phyloP scores from a whole-genome alignment of 2,888 invertebrate genomes.

The Monoplex corrugatus region DNA sequence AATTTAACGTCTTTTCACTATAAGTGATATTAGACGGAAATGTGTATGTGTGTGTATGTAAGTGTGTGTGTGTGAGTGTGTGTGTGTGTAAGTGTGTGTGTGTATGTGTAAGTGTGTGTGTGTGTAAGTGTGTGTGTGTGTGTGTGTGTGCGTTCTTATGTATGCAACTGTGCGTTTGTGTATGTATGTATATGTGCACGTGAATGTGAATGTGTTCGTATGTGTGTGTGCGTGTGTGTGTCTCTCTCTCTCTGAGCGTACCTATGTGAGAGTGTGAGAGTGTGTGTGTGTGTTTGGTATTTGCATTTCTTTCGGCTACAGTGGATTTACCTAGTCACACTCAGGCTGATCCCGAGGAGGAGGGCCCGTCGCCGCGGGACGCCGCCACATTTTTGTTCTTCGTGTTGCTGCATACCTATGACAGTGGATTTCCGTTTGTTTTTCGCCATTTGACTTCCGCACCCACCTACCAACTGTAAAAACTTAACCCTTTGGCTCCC shows the following conservation, averaged over 20 bases:
- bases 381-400: too few species aligned
- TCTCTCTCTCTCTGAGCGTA: not conserved
- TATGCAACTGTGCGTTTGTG: not conserved
- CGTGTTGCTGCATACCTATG: too few species aligned
- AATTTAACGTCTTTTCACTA: too few species aligned
- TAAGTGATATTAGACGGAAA: not conserved
- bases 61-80: not conserved
- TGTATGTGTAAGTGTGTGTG: not conserved
- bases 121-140: not conserved
- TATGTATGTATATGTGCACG: not conserved
- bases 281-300: not conserved
- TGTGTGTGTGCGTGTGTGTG: not conserved
- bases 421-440: too few species aligned
- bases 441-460: too few species aligned
- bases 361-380: too few species aligned
- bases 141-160: not conserved
- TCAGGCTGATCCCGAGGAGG: too few species aligned
- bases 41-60: not conserved
- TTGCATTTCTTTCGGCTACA: too few species aligned
- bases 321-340: too few species aligned
- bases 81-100: not conserved
- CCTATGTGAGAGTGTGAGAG: not conserved
- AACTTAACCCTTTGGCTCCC: too few species aligned
- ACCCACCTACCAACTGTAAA: too few species aligned
- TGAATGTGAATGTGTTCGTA: slow-evolving; percentile 17